These are phyloP conservation scores for Lumbricus terrestris DNA, from an alignment of 2,888 invertebrate species.

Conservation along the genomic window DNA sequence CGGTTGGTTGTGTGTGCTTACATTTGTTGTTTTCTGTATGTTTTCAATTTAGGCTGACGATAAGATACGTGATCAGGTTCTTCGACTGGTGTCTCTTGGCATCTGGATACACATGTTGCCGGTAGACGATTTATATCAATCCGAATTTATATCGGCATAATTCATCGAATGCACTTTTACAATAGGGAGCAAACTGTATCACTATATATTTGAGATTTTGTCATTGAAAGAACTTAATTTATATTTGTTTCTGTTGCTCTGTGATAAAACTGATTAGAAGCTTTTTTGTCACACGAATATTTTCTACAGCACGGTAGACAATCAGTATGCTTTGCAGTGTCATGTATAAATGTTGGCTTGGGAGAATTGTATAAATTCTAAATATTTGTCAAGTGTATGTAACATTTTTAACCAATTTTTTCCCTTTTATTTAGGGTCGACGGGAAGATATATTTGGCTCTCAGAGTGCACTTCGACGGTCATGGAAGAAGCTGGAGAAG, in stretches of 20 bases:
- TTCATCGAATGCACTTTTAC: background rate
- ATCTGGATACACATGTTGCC: constrained; percentile 81
- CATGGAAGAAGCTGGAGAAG: constrained; percentile 86
- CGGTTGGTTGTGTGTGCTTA: background rate
- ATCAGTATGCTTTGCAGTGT: background rate
- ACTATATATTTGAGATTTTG: background rate
- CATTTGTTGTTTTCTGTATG: background rate
- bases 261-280: background rate
- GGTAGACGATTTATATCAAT: constrained; percentile 61
- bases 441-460: background rate
- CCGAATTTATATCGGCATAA: background rate
- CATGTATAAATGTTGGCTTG: background rate
- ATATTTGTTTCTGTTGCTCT: background rate
- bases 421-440: background rate
- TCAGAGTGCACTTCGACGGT: background rate
- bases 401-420: background rate
- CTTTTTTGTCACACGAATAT: background rate
- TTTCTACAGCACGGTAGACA: no score
- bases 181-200: background rate
- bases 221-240: background rate
- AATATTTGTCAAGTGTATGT: background rate
- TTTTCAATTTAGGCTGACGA: constrained; percentile 72
- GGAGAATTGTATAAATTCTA: background rate
- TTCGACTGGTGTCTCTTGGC: constrained; percentile 83
- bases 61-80: constrained; percentile 86